Evolutionary conservation across 2,888 invertebrate species (phyloP).

Genomic region (Caenorhabditis sulstoni): DNA sequence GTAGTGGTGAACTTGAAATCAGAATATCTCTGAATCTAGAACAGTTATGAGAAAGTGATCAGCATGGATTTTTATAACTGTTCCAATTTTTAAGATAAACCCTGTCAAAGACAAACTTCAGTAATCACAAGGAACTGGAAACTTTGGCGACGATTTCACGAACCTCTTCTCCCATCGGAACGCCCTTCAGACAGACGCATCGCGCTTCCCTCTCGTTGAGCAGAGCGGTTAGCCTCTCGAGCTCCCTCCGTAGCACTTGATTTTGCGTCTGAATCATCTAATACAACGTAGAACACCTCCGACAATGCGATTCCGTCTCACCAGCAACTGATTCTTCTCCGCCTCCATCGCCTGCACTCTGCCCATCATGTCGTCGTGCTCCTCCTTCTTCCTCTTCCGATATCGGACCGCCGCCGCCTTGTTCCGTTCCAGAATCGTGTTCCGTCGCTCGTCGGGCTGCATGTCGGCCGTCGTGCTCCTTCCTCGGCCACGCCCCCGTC

Average conservation of each 20-base stretch:
- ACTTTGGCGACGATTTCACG: too few species aligned
- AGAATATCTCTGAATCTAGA: too few species aligned
- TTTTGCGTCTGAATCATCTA: conserved; percentile 77
- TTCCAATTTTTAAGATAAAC: too few species aligned
- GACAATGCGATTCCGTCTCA: conserved; percentile 19
- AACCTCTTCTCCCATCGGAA: conserved; percentile 49
- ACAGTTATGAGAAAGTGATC: too few species aligned
- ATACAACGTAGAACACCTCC: conserved; percentile 11
- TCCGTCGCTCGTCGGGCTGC: conserved; percentile 76
- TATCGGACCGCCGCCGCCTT: conserved; percentile 80
- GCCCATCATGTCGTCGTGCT: conserved; percentile 79
- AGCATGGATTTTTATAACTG: too few species aligned
- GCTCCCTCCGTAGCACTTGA: conserved; percentile 75
- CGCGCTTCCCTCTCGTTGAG: conserved; percentile 73
- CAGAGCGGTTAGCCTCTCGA: conserved; percentile 76
- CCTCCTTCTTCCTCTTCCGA: conserved; percentile 80
- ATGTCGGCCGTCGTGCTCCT: conserved; percentile 74
- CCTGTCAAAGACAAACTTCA: too few species aligned
- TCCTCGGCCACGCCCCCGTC: conserved; percentile 70
- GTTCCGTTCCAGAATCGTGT: conserved; percentile 73
- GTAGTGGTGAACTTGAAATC: too few species aligned
- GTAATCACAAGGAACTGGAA: too few species aligned
- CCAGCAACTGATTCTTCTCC: conserved; percentile 68
- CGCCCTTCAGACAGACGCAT: conserved; percentile 74
- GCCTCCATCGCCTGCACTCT: conserved; percentile 76